phyloP scores from a whole-genome alignment of 1,140 invertebrate species.

The Drosophila rhopaloa region DNA sequence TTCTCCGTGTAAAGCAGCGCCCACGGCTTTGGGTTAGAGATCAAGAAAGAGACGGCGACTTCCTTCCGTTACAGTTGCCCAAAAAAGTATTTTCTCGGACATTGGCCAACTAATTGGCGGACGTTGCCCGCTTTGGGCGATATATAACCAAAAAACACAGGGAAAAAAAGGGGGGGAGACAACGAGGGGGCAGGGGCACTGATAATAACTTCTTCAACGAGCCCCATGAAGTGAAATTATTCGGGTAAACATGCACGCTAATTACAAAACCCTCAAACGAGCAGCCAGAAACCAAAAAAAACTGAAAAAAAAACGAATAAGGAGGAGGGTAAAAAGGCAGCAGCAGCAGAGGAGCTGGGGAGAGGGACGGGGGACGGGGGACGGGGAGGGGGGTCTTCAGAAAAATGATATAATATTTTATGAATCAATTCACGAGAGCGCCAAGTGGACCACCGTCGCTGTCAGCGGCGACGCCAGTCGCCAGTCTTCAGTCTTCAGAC shows the following conservation, averaged over 20 bases:
- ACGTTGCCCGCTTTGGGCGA: constrained; percentile 66
- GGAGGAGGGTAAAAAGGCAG: constrained; percentile 6
- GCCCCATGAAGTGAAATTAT: constrained; percentile 81
- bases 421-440: constrained; percentile 82
- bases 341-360: constrained; percentile 9
- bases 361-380: background rate
- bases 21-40: constrained; percentile 40
- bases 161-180: background rate
- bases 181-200: constrained; percentile 13
- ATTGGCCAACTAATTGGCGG: constrained; percentile 74
- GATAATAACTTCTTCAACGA: constrained; percentile 83
- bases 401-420: constrained; percentile 83
- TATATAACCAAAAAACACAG: constrained; percentile 13
- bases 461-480: constrained; percentile 64
- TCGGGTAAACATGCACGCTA: constrained; percentile 82
- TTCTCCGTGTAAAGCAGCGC: constrained; percentile 17
- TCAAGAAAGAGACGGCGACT: constrained; percentile 42
- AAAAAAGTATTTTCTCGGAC: constrained; percentile 51
- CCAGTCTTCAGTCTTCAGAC: constrained; percentile 17
- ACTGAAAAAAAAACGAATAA: constrained; percentile 9
- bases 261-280: constrained; percentile 74
- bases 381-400: constrained; percentile 24
- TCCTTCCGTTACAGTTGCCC: constrained; percentile 79
- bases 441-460: constrained; percentile 80
- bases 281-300: constrained; percentile 16